Conservation (phyloP, 1,140 invertebrate species). For the Orius insidiosus region DNA sequence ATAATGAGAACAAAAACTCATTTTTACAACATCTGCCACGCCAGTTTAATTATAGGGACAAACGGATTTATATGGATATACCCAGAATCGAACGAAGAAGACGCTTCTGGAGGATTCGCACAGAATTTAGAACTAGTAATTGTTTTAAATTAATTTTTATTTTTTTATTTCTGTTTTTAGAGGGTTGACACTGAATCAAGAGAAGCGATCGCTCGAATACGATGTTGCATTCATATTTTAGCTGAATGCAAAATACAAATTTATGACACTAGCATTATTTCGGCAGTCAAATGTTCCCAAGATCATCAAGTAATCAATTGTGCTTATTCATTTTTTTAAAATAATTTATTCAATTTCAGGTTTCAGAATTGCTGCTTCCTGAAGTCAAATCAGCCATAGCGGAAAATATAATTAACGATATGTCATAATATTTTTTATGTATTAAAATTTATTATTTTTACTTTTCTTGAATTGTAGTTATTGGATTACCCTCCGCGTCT, state of each 20-base stretch:
- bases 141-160: conserved; percentile 10
- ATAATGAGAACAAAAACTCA: conserved; percentile 90
- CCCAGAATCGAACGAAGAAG: conserved; percentile 38
- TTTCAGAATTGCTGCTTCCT: conserved; percentile 56
- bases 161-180: conserved; percentile 28
- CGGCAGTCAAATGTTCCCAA: conserved; percentile 76
- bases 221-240: conserved; percentile 77
- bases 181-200: conserved; percentile 50
- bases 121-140: conserved; percentile 52
- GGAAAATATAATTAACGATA: conserved; percentile 1
- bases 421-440: too few species aligned
- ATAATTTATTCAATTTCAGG: conserved; percentile 24
- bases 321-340: not conserved
- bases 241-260: conserved; percentile 72
- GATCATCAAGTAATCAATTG: conserved; percentile 46
- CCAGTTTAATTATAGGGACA: conserved; percentile 83
- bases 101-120: conserved; percentile 61
- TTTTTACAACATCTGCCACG: conserved; percentile 86
- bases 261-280: conserved; percentile 80
- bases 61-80: conserved; percentile 96
- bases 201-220: conserved; percentile 65
- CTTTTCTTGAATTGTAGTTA: too few species aligned
- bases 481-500: too few species aligned
- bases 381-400: conserved; percentile 67
- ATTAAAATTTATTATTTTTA: too few species aligned